Conservation (phyloP, 1,140 invertebrate genomes). For the Apolygus lucorum region DNA sequence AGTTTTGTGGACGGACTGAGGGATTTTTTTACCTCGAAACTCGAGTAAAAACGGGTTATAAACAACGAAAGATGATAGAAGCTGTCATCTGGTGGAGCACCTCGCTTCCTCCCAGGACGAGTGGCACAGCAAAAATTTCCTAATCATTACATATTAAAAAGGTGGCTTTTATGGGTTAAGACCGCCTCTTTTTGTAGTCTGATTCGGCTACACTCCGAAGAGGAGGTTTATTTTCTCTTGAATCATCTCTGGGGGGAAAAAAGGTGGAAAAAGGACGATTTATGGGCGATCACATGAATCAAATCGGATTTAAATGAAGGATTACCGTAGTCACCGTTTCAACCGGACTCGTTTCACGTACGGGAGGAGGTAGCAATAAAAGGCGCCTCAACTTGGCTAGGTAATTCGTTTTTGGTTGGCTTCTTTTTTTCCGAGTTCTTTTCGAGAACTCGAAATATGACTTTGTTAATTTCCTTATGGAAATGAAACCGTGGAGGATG, state of each 20-base stretch:
- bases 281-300: conserved; percentile 13
- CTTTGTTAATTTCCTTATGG: conserved; percentile 12
- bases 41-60: conserved; percentile 9
- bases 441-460: conserved; percentile 8
- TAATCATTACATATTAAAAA: conserved; percentile 10
- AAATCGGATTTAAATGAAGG: conserved; percentile 15
- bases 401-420: no score
- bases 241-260: neutral
- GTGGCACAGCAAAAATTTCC: conserved; percentile 4
- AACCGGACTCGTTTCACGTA: neutral
- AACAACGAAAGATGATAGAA: conserved; percentile 10
- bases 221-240: neutral
- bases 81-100: neutral
- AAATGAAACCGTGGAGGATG: neutral
- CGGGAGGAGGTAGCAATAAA: neutral
- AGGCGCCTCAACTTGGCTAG: neutral
- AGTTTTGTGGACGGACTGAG: neutral
- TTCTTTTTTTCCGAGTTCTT: neutral
- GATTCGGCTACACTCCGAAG: no score
- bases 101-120: neutral
- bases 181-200: neutral
- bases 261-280: no score
- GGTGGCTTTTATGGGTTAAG: conserved; percentile 1
- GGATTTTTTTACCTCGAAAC: conserved; percentile 7
- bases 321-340: neutral